These are phyloP conservation scores for Atrichornis clamosus DNA, from an alignment of 2,113 vertebrate species.

Conservation along the genomic window DNA sequence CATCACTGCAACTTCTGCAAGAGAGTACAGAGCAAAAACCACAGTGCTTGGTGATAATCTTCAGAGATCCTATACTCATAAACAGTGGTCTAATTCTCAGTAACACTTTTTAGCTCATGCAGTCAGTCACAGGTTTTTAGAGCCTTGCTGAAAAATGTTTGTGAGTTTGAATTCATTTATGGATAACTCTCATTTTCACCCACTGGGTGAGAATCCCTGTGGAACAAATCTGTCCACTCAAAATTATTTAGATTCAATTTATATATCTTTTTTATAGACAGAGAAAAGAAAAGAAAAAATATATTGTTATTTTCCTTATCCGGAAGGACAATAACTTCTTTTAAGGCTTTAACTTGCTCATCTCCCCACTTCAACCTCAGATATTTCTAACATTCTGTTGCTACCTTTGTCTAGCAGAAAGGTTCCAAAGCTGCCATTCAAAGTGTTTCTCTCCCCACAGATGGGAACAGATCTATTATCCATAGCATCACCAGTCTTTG, in stretches of 20 bases:
- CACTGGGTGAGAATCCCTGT: not conserved
- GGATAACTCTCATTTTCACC: not conserved
- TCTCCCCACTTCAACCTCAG: constrained; percentile 3
- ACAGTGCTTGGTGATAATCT: not conserved
- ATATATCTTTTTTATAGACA: not conserved
- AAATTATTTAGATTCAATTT: not conserved
- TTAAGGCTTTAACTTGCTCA: not conserved
- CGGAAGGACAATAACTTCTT: not conserved
- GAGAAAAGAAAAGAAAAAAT: fast-evolving
- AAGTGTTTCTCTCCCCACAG: constrained; percentile 50
- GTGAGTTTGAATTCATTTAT: not conserved
- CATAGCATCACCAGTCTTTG: constrained; percentile 52
- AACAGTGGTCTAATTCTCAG: not conserved
- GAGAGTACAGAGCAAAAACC: not conserved
- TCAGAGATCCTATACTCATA: not conserved
- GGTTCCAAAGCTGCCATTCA: constrained; percentile 55
- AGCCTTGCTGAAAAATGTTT: not conserved
- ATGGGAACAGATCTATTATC: constrained; percentile 55
- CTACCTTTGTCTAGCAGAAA: constrained; percentile 53
- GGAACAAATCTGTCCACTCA: not conserved
- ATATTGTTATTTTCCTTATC: not conserved
- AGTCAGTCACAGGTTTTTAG: not conserved
- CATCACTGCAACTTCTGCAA: not conserved
- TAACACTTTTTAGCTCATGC: not conserved
- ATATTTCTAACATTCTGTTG: constrained; percentile 41